Conservation (phyloP, 2,888 invertebrate species). For the Mellilla xanthometata region DNA sequence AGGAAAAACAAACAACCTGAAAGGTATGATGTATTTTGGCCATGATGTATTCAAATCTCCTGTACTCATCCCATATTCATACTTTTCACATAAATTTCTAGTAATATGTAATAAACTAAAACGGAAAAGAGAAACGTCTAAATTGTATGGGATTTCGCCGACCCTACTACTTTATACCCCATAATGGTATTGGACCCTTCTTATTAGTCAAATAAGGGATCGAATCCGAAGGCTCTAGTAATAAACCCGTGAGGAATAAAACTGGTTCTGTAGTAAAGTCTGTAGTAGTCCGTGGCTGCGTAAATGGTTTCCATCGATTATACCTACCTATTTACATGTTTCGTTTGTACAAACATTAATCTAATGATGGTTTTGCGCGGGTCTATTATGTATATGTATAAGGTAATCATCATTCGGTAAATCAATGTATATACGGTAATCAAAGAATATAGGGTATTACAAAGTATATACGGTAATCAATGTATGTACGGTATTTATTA, state of each 20-base stretch:
- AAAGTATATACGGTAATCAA: too few relatives aligned
- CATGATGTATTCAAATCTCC: background rate
- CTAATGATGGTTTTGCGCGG: too few relatives aligned
- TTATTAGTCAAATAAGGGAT: slow-evolving; percentile 35
- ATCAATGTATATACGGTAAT: too few relatives aligned
- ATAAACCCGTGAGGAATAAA: slow-evolving; percentile 22
- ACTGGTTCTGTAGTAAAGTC: slow-evolving; percentile 17
- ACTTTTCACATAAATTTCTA: slow-evolving; percentile 2
- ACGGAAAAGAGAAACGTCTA: slow-evolving; percentile 24
- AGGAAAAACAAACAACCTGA: too few relatives aligned
- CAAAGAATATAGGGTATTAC: too few relatives aligned
- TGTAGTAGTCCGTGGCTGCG: slow-evolving; percentile 7
- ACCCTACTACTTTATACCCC: slow-evolving; percentile 26
- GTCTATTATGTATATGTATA: too few relatives aligned
- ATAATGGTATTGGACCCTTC: slow-evolving; percentile 32
- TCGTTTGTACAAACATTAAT: too few relatives aligned
- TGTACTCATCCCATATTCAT: background rate
- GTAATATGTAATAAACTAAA: slow-evolving; percentile 28
- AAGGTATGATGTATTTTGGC: too few relatives aligned
- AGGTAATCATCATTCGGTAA: too few relatives aligned
- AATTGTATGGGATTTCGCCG: slow-evolving; percentile 26
- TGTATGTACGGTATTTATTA: too few relatives aligned
- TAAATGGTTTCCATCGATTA: too few relatives aligned
- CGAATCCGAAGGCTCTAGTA: slow-evolving; percentile 17
- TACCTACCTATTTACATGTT: too few relatives aligned